phyloP scores from a whole-genome alignment of 2,888 invertebrate genomes.

The Drosophila macrospina region DNA sequence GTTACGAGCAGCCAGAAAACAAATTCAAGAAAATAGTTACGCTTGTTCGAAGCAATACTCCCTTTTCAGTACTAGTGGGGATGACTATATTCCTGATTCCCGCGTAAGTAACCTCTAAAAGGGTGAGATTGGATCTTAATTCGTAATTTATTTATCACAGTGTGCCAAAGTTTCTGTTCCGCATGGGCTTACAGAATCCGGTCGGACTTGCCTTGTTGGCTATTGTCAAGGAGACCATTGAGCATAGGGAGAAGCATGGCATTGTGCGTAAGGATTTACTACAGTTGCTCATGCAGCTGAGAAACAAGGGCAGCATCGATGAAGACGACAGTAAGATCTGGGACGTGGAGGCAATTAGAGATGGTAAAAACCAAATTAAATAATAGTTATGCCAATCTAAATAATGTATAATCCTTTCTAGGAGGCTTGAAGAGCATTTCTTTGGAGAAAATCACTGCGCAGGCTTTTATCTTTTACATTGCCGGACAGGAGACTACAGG shows the following conservation, averaged over 20 bases:
- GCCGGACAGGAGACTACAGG: constrained; percentile 86
- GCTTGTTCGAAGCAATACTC: constrained; percentile 21
- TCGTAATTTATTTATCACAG: constrained; percentile 32
- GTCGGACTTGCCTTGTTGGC: constrained; percentile 82
- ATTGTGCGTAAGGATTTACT: constrained; percentile 85
- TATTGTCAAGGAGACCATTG: constrained; percentile 84
- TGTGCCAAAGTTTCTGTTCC: constrained; percentile 56
- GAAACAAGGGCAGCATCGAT: constrained; percentile 81
- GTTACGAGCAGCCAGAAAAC: constrained; percentile 81
- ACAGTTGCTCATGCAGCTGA: constrained; percentile 85
- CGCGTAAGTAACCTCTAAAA: constrained; percentile 59
- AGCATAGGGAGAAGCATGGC: constrained; percentile 84
- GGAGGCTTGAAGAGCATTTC: constrained; percentile 72
- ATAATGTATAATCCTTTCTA: constrained; percentile 10
- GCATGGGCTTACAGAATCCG: constrained; percentile 62
- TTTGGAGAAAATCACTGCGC: constrained; percentile 81
- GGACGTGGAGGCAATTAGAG: constrained; percentile 60
- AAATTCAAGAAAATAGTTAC: constrained; percentile 76
- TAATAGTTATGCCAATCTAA: too few species aligned
- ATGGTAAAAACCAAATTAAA: constrained; percentile 47
- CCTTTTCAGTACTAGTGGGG: constrained; percentile 46
- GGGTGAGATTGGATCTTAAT: not conserved
- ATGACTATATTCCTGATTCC: constrained; percentile 75
- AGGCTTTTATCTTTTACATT: constrained; percentile 84
- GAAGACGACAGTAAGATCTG: constrained; percentile 69